Base-by-base conservation (phyloP, 2,113 vertebrate genomes). In the Chamaetylas fuelleborni region DNA sequence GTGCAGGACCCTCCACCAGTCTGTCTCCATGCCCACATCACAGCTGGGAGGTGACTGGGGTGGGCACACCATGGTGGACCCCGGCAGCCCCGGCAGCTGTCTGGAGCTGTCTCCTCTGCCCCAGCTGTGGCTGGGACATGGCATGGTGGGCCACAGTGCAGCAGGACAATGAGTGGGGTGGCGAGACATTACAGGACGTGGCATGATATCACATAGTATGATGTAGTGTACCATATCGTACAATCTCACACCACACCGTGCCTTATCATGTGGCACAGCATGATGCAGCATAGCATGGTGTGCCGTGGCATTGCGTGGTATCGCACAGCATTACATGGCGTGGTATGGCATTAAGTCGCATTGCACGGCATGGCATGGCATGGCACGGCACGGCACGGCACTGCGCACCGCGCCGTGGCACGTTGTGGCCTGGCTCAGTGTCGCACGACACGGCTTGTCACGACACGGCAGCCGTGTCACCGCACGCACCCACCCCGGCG, bases 391-490 rank as follows among this genome's bases (percentile, higher is more conserved):
- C 25, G 34, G 19, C 6, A 47, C 45, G 23, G 23, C 47, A 48
- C 14, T 13, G 47, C 47, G 25, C 48, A 50, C 25, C 48, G 25
- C 48, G 14, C 48, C 48, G 25, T 50, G 24, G 48, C 48, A 19
- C 17, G 12, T 1, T 8, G 10, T 3, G 23, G 5, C 6, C 3
- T 7, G 13, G 13, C 38, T 19, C 11, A 9, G 5, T 0, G 2
- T 4, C 5, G 9, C 70, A 3, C 1, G 18, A 8, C 26, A 7
- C 0, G 10, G 2, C 8, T 3, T 2, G 11, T 9, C 40, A 24
- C 12, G 6, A 16, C 22, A 2, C 0, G 23, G 5, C n/a, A 47
- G 3, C 14, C 8, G 2, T 1, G 19, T 36, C 62, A 19, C 11
- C 4, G 23, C 8, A 8, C 18, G 29, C 29, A 5, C 7, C 8